phyloP scores from a whole-genome alignment of 1,140 invertebrate species.

The Panagrolaimus sp. region DNA sequence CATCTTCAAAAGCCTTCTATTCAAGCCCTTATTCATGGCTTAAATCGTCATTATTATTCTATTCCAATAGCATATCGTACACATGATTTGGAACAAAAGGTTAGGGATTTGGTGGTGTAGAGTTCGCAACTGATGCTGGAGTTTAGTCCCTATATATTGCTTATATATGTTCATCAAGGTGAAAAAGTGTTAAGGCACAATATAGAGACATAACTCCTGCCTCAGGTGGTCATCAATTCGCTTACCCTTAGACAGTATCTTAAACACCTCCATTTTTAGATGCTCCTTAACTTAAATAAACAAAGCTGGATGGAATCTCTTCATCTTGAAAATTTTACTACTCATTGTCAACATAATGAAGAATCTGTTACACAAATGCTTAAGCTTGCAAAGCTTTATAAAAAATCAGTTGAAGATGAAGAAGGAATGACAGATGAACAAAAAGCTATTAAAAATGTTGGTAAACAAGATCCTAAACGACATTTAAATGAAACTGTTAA shows the following conservation, averaged over 20 bases:
- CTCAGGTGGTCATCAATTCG: too few relatives aligned
- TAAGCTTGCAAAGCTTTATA: slow-evolving; percentile 94
- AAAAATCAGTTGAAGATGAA: slow-evolving; percentile 97
- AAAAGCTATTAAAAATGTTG: slow-evolving; percentile 97
- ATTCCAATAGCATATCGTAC: slow-evolving; percentile 99
- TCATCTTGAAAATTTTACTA: slow-evolving; percentile 83
- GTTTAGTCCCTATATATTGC: too few relatives aligned
- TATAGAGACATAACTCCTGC: too few relatives aligned
- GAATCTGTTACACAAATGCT: slow-evolving; percentile 90
- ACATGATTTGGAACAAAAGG: slow-evolving; percentile 92
- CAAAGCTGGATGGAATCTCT: slow-evolving; percentile 99
- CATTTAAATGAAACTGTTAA: slow-evolving; percentile 98
- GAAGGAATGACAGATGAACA: slow-evolving; percentile 99
- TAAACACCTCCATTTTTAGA: slow-evolving; percentile 64
- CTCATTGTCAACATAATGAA: slow-evolving; percentile 79
- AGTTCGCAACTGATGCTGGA: too few relatives aligned
- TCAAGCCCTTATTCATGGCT: slow-evolving; percentile 92
- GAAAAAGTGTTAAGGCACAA: too few relatives aligned
- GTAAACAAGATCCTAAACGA: slow-evolving; percentile 98
- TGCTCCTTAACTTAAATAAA: slow-evolving; percentile 96
- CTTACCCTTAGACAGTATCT: too few relatives aligned
- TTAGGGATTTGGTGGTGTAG: too few relatives aligned
- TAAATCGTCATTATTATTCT: slow-evolving; percentile 98
- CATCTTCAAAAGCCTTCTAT: slow-evolving; percentile 99
- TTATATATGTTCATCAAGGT: too few relatives aligned